phyloP scores from a whole-genome alignment of 2,888 invertebrate species.

The Barypeithes pellucidus region DNA sequence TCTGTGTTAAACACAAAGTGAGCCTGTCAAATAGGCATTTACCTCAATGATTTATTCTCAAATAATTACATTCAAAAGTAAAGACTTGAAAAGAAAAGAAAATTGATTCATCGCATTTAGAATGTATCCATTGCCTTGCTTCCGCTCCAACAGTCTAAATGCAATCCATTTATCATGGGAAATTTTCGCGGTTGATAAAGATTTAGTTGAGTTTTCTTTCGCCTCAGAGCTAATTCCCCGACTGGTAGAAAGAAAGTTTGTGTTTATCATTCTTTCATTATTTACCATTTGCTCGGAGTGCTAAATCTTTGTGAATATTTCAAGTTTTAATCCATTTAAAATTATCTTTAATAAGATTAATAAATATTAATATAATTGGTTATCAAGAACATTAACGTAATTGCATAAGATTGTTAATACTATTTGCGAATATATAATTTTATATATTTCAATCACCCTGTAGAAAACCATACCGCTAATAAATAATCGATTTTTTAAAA shows the following conservation, averaged over 20 bases:
- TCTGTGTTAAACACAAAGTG: constrained; percentile 24
- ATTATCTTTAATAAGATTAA: too few relatives aligned
- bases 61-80: constrained; percentile 67
- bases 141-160: constrained; percentile 64
- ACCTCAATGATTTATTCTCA: constrained; percentile 66
- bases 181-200: constrained; percentile 70
- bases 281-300: constrained; percentile 2
- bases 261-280: constrained; percentile 43
- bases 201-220: constrained; percentile 68
- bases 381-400: too few relatives aligned
- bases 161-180: constrained; percentile 69
- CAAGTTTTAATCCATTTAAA: too few relatives aligned
- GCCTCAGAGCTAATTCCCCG: constrained; percentile 39
- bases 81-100: constrained; percentile 61
- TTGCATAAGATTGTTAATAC: too few relatives aligned
- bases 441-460: too few relatives aligned
- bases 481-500: too few relatives aligned
- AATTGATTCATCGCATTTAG: constrained; percentile 60
- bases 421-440: too few relatives aligned
- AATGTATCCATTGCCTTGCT: constrained; percentile 65
- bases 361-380: too few relatives aligned
- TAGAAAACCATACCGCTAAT: too few relatives aligned
- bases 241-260: constrained; percentile 35
- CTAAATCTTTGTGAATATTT: not conserved
- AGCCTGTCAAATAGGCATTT: constrained; percentile 37